These are phyloP conservation scores for Melinopterus prodromus DNA, from an alignment of 2,888 invertebrate species.

Conservation along the genomic window DNA sequence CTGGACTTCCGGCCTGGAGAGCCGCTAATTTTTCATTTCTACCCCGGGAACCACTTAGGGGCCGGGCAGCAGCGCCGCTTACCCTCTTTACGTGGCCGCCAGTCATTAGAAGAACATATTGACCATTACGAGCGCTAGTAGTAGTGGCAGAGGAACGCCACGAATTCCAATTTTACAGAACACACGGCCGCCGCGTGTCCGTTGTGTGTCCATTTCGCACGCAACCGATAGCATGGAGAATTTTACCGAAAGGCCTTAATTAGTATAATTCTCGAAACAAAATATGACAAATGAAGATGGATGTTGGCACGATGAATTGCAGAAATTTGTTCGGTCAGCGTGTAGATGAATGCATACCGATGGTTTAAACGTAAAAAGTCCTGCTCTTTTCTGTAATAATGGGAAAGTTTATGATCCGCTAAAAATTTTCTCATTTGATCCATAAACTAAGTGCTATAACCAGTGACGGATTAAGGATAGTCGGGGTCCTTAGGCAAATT, in stretches of 20 bases:
- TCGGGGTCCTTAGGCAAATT: too few relatives aligned
- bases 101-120: neutral
- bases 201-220: neutral
- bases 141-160: constrained; percentile 4
- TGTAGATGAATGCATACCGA: neutral
- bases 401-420: neutral
- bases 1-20: neutral
- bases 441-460: too few relatives aligned
- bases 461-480: too few relatives aligned
- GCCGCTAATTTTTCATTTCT: neutral
- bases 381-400: neutral
- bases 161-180: constrained; percentile 4
- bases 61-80: neutral
- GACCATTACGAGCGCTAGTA: neutral
- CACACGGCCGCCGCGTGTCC: constrained; percentile 4
- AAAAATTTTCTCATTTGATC: too few relatives aligned
- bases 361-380: neutral
- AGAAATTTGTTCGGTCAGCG: neutral
- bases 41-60: neutral
- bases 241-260: constrained; percentile 17
- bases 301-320: constrained; percentile 14
- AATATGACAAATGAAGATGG: constrained; percentile 24
- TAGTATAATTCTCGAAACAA: constrained; percentile 21
- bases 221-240: neutral
- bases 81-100: neutral